Evolutionary conservation across 2,113 vertebrate genomes (phyloP).

Genomic region (Ptychochromis oligacanthus): DNA sequence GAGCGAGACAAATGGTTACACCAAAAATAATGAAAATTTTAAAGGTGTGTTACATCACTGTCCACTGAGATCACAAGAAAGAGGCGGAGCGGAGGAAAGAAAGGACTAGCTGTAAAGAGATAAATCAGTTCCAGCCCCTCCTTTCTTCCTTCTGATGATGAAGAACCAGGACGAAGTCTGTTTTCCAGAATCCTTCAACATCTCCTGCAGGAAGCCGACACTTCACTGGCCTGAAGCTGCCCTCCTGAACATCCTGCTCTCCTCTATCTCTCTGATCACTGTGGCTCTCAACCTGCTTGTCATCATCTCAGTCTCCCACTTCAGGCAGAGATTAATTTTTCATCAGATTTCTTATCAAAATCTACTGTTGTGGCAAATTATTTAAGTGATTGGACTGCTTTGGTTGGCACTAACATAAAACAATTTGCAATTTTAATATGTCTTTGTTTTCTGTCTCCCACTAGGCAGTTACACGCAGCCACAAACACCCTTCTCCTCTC

Average conservation of each 20-base stretch:
- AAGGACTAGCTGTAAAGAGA: no score
- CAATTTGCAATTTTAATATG: not conserved
- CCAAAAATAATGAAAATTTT: no score
- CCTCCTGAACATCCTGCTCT: not conserved
- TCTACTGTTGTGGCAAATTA: not conserved
- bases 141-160: no score
- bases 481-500: not conserved
- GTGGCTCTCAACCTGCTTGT: constrained; percentile 25
- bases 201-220: constrained; percentile 12
- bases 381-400: no score
- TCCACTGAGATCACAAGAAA: no score
- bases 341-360: not conserved
- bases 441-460: not conserved
- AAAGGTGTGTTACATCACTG: no score
- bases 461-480: no score
- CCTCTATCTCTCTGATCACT: constrained; percentile 1
- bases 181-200: constrained; percentile 19
- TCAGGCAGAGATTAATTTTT: constrained; percentile 11
- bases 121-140: no score
- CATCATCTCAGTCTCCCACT: constrained; percentile 38
- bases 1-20: no score
- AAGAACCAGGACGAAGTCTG: not conserved
- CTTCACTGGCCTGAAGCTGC: not conserved
- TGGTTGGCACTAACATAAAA: not conserved
- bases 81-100: no score